Evolutionary conservation across 2,888 invertebrate species (phyloP).

Genomic region (Sesamia inferens): DNA sequence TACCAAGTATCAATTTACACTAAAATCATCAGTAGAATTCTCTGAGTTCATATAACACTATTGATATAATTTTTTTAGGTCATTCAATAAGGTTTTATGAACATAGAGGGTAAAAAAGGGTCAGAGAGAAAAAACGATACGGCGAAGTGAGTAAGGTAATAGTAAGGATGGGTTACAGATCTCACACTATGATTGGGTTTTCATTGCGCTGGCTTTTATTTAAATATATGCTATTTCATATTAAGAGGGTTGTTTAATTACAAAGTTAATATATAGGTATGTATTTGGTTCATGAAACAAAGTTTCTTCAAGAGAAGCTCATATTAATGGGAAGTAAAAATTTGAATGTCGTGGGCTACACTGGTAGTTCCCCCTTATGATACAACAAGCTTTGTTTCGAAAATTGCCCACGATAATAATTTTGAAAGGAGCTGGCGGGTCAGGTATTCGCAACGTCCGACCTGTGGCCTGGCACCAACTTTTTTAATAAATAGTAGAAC

Average conservation of each 20-base stretch:
- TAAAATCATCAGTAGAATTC: neutral
- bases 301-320: no score
- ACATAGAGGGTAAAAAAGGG: neutral
- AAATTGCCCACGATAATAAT: constrained; percentile 87
- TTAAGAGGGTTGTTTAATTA: no score
- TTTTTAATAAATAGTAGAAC: constrained; percentile 71
- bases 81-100: neutral
- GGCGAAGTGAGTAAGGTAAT: no score
- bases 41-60: neutral
- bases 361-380: constrained; percentile 39
- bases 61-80: neutral
- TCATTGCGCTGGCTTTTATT: no score
- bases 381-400: constrained; percentile 89
- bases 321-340: no score
- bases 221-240: no score
- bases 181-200: no score
- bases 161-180: no score
- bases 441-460: constrained; percentile 65
- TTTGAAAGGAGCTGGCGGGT: constrained; percentile 74
- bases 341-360: neutral
- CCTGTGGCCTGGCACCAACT: constrained; percentile 67
- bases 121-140: no score
- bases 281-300: no score
- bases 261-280: no score
- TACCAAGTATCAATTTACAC: neutral